phyloP scores from a whole-genome alignment of 2,888 invertebrate species.

The Cataglyphis albicans region DNA sequence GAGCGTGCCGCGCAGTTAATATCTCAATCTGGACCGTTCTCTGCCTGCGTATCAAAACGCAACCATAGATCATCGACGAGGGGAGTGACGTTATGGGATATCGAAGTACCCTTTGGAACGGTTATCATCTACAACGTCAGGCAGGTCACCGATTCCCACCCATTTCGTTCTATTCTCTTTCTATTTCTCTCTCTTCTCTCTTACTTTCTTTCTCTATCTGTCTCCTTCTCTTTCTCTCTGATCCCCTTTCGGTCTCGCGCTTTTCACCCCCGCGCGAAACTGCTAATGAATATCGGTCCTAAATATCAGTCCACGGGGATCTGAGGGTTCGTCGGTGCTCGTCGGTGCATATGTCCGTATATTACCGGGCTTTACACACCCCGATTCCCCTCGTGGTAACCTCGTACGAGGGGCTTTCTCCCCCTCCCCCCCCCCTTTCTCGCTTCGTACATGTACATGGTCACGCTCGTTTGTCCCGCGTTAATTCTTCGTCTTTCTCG shows the following conservation, averaged over 20 bases:
- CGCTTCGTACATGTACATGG: slow-evolving; percentile 70
- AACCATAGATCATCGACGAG: slow-evolving; percentile 68
- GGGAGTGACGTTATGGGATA: slow-evolving; percentile 68
- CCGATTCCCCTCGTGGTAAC: slow-evolving; percentile 67
- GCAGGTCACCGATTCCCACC: slow-evolving; percentile 53
- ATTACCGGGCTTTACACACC: slow-evolving; percentile 79
- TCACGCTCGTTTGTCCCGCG: slow-evolving; percentile 85
- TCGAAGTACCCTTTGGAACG: slow-evolving; percentile 69
- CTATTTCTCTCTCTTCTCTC: slow-evolving; percentile 17
- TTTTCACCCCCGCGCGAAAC: slow-evolving; percentile 76
- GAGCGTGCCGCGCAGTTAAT: slow-evolving; percentile 48
- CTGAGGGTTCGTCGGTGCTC: slow-evolving; percentile 70
- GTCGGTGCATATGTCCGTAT: slow-evolving; percentile 83
- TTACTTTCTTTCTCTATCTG: slow-evolving; percentile 25
- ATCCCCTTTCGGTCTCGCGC: slow-evolving; percentile 40
- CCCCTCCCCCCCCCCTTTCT: slow-evolving; percentile 51
- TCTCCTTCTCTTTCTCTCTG: slow-evolving; percentile 3
- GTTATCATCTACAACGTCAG: slow-evolving; percentile 69
- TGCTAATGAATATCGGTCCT: slow-evolving; percentile 86
- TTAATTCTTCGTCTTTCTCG: slow-evolving; percentile 77
- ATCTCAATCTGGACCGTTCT: slow-evolving; percentile 73
- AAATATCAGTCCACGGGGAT: slow-evolving; percentile 85
- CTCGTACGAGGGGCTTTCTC: slow-evolving; percentile 60
- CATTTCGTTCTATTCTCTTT: neutral
- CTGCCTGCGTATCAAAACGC: slow-evolving; percentile 59